A percentile compares a stretch with the other conserved stretches of the same genome.
Evolutionary conservation across 2,113 vertebrate genomes (phyloP).

Genomic region (Myrmecophaga tridactyla): DNA sequence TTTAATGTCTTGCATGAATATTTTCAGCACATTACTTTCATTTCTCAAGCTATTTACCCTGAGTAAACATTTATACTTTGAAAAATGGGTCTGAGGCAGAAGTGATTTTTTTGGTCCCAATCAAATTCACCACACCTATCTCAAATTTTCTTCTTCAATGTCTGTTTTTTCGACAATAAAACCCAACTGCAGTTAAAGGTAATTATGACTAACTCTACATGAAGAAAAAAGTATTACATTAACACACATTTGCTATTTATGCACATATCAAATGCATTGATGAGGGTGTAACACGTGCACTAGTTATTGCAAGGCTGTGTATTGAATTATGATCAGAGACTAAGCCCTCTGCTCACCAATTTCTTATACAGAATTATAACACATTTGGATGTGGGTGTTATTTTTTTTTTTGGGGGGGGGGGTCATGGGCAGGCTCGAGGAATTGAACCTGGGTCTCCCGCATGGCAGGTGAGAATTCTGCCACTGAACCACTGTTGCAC

Average conservation of each 20-base stretch:
- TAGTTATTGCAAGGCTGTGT: background rate
- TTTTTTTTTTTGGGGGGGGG: no score
- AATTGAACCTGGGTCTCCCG: no score
- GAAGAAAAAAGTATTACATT: background rate
- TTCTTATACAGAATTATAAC: background rate
- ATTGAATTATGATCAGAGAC: background rate
- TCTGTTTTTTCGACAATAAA: background rate
- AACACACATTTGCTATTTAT: background rate
- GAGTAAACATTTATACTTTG: background rate
- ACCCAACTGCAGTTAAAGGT: background rate
- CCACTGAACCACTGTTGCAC: no score
- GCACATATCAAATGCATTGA: no score
- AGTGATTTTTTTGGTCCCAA: background rate
- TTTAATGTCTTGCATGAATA: no score
- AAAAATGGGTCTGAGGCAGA: background rate
- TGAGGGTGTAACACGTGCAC: no score
- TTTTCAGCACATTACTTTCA: background rate
- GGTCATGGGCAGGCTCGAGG: no score
- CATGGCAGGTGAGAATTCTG: no score
- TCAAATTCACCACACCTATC: background rate
- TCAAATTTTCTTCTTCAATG: background rate
- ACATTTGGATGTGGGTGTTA: background rate
- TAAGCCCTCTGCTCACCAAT: background rate
- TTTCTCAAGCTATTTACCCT: background rate
- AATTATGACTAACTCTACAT: background rate